These are phyloP conservation scores for Lepus townsendii DNA, from an alignment of 2,797 vertebrate species.

Conservation along the genomic window DNA sequence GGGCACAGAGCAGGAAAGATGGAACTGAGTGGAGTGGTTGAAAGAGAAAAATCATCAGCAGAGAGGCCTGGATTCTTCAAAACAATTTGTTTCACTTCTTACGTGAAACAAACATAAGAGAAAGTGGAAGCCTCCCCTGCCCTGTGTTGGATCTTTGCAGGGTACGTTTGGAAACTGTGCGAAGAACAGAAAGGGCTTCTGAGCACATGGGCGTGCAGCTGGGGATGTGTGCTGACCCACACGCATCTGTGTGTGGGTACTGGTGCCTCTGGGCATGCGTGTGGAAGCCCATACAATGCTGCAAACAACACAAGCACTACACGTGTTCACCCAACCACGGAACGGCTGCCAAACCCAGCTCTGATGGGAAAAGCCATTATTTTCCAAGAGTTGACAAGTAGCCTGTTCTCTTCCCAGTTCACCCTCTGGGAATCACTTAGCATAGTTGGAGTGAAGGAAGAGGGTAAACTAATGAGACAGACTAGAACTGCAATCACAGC, in stretches of 20 bases:
- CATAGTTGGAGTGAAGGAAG: neutral
- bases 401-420: slow-evolving; percentile 51
- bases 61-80: neutral
- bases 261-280: neutral
- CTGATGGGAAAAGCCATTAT: slow-evolving; percentile 38
- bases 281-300: neutral
- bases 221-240: neutral
- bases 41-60: neutral
- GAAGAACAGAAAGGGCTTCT: neutral
- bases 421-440: slow-evolving; percentile 50
- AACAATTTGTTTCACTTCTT: neutral
- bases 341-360: slow-evolving; percentile 19
- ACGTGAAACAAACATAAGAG: no score
- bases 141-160: neutral
- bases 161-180: neutral
- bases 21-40: neutral
- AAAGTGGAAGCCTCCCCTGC: neutral
- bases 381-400: slow-evolving; percentile 44
- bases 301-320: neutral
- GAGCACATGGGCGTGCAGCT: neutral
- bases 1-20: neutral
- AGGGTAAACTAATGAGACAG: neutral
- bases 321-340: slow-evolving; percentile 48
- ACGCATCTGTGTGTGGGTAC: neutral
- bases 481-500: neutral